A percentile compares a stretch with the other conserved stretches of the same genome.
Conservation (phyloP, 2,113 vertebrate genomes). For the Synchiropus splendidus region DNA sequence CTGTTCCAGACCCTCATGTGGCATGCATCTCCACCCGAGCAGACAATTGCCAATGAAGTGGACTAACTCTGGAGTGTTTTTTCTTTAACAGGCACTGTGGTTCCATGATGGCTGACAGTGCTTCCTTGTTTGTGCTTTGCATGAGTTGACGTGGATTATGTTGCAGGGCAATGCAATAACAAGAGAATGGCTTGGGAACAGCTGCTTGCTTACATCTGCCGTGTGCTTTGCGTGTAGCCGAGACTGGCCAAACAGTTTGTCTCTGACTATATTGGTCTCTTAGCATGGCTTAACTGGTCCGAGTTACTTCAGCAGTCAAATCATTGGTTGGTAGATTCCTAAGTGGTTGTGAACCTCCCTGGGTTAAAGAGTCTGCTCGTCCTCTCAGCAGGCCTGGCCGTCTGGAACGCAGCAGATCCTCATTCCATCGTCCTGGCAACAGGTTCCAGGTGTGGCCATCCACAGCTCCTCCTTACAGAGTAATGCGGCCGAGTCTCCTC, state of each 20-base stretch:
- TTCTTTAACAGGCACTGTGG: conserved; percentile 51
- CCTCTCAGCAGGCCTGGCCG: conserved; percentile 89
- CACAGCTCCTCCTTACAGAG: conserved; percentile 83
- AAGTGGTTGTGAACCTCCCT: background rate
- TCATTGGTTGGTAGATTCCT: too few relatives aligned
- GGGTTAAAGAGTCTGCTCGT: conserved; percentile 7
- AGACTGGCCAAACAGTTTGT: conserved; percentile 29
- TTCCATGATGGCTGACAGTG: conserved; percentile 26
- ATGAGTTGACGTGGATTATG: conserved; percentile 45
- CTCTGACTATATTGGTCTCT: conserved; percentile 28
- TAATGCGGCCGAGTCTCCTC: conserved; percentile 68
- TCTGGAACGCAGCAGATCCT: conserved; percentile 94
- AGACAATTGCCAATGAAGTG: conserved; percentile 28
- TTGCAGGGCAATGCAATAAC: conserved; percentile 45
- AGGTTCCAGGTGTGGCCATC: conserved; percentile 88
- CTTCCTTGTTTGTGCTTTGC: conserved; percentile 48
- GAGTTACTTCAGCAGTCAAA: conserved; percentile 16
- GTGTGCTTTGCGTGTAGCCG: conserved; percentile 42
- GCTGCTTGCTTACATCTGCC: conserved; percentile 42
- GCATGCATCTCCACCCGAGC: conserved; percentile 46
- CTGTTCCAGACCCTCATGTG: conserved; percentile 48
- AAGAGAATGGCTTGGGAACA: conserved; percentile 50
- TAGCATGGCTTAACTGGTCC: conserved; percentile 45
- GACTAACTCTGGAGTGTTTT: conserved; percentile 39
- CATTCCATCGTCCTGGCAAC: conserved; percentile 93